Conservation (phyloP, 2,797 vertebrate species). For the Paguma larvata region DNA sequence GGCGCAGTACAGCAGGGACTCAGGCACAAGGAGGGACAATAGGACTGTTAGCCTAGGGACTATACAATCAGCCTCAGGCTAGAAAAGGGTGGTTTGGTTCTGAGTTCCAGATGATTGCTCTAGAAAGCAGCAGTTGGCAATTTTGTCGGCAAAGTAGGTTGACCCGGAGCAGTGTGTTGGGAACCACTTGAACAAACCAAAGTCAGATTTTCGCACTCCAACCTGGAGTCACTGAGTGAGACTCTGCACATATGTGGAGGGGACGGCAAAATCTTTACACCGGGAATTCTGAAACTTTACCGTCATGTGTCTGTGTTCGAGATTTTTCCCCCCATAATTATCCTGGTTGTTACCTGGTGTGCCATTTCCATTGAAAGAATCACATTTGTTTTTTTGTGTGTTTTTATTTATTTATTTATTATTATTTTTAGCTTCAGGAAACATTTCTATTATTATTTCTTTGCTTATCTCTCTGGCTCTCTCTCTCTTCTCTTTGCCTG, state of each 20-base stretch:
- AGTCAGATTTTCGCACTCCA: background rate
- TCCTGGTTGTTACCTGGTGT: background rate
- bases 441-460: background rate
- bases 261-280: background rate
- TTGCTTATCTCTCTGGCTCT: background rate
- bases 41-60: background rate
- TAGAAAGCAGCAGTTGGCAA: background rate
- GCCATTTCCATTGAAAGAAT: background rate
- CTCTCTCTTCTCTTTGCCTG: slow-evolving; percentile 4
- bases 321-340: rapidly evolving
- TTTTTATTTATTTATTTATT: too few species aligned
- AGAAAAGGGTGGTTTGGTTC: background rate
- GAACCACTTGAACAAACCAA: background rate
- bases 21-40: background rate
- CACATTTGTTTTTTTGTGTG: background rate
- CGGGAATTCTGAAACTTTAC: background rate
- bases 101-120: background rate
- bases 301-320: background rate
- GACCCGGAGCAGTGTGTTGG: background rate
- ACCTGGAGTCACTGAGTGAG: background rate
- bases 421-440: background rate
- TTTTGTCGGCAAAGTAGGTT: background rate
- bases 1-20: background rate
- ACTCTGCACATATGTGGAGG: background rate
- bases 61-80: background rate